Evolutionary conservation across 2,113 vertebrate species (phyloP).

Genomic region (Numida meleagris): DNA sequence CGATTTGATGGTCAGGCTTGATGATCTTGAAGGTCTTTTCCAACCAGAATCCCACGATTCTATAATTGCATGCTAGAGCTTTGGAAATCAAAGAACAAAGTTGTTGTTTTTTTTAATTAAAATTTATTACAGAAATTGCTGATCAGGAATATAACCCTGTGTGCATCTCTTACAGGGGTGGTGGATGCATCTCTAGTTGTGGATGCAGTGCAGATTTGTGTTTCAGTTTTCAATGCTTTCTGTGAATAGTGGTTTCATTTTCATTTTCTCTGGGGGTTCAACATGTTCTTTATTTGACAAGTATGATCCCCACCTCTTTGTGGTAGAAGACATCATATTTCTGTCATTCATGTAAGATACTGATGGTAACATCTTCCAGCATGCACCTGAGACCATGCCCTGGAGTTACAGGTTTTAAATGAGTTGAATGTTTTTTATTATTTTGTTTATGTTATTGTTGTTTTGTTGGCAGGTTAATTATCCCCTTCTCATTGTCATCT

Average conservation of each 20-base stretch:
- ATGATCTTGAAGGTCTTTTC: no score
- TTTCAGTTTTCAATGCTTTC: not conserved
- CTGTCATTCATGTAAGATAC: not conserved
- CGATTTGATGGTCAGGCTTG: no score
- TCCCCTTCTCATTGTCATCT: not conserved
- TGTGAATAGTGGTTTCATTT: not conserved
- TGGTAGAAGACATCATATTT: not conserved
- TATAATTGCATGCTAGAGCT: not conserved
- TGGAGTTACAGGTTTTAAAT: not conserved
- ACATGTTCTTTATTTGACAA: not conserved
- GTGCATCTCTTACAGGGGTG: not conserved
- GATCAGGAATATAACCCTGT: not conserved
- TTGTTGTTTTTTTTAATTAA: not conserved
- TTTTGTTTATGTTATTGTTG: not conserved
- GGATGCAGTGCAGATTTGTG: not conserved
- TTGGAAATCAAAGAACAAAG: not conserved
- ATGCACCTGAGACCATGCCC: not conserved
- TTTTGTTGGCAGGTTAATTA: not conserved
- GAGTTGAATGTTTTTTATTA: not conserved
- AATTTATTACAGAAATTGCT: not conserved
- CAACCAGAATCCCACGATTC: no score
- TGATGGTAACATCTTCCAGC: not conserved
- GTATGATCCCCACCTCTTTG: not conserved
- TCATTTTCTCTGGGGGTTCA: not conserved
- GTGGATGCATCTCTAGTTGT: not conserved